Conservation (phyloP, 2,797 vertebrate genomes). For the Neosilurus mollespiculum region DNA sequence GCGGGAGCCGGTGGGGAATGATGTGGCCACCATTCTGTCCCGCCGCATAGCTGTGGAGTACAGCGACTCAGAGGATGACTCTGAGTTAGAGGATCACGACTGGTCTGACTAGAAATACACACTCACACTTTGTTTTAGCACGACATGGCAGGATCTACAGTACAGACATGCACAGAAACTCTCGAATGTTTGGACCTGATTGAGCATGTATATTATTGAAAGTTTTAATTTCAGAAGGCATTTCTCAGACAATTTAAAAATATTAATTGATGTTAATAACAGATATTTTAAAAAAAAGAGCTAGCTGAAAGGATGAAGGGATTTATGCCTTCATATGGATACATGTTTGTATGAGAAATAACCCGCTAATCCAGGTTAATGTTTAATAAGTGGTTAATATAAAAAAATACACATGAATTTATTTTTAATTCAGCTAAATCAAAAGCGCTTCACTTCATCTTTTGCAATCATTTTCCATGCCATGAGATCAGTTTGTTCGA, state of each 20-base stretch:
- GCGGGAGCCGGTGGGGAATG: slow-evolving; percentile 90
- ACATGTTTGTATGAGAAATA: not conserved
- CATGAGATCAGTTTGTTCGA: not conserved
- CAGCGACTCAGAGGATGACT: slow-evolving; percentile 95
- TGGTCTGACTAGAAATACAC: slow-evolving; percentile 88
- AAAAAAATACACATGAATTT: not conserved
- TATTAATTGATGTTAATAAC: too few relatives aligned
- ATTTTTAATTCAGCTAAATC: not conserved
- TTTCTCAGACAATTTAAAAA: not conserved
- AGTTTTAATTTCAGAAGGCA: not conserved
- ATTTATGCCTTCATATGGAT: not conserved
- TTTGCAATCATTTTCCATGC: not conserved
- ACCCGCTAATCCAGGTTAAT: not conserved
- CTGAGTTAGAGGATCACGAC: slow-evolving; percentile 93
- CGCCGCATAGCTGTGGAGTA: slow-evolving; percentile 95
- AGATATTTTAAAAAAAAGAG: not conserved
- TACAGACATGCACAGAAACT: slow-evolving; percentile 4
- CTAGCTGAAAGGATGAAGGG: not conserved
- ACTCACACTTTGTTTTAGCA: not conserved
- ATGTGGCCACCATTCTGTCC: slow-evolving; percentile 95
- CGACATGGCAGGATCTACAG: slow-evolving; percentile 32
- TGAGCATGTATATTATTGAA: not conserved
- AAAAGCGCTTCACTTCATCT: not conserved
- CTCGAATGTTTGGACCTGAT: not conserved
- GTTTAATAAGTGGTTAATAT: not conserved